Conservation (phyloP, 1,140 invertebrate species). For the Mercenaria mercenaria region DNA sequence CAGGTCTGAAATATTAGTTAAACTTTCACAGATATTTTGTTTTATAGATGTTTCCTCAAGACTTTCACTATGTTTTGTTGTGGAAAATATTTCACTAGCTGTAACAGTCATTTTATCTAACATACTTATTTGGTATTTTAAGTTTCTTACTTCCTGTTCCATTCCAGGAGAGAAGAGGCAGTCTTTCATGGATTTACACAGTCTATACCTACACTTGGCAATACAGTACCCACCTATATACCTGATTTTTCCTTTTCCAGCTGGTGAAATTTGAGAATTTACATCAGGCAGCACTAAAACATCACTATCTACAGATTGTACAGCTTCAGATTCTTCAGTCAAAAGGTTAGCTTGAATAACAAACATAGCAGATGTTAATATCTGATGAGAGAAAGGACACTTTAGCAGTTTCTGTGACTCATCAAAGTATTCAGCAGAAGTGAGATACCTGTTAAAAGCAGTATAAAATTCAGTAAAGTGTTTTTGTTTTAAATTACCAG, state of each 20-base stretch:
- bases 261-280: neutral
- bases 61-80: neutral
- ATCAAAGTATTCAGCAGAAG: neutral
- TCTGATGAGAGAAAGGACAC: neutral
- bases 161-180: slow-evolving; percentile 18
- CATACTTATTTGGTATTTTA: neutral
- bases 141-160: neutral
- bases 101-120: slow-evolving; percentile 24
- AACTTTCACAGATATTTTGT: slow-evolving; percentile 22
- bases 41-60: neutral
- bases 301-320: neutral
- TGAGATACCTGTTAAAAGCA: neutral
- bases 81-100: neutral
- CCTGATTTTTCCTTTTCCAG: neutral
- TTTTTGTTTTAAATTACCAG: neutral
- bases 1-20: slow-evolving; percentile 25
- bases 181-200: neutral
- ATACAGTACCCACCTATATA: slow-evolving; percentile 30
- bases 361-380: neutral
- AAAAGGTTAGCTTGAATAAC: neutral
- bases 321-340: neutral
- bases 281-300: neutral
- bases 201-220: slow-evolving; percentile 28
- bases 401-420: neutral
- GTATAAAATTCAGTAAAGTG: neutral